Evolutionary conservation across 2,888 invertebrate species (phyloP).

Genomic region (Opisthograptis luteolata): DNA sequence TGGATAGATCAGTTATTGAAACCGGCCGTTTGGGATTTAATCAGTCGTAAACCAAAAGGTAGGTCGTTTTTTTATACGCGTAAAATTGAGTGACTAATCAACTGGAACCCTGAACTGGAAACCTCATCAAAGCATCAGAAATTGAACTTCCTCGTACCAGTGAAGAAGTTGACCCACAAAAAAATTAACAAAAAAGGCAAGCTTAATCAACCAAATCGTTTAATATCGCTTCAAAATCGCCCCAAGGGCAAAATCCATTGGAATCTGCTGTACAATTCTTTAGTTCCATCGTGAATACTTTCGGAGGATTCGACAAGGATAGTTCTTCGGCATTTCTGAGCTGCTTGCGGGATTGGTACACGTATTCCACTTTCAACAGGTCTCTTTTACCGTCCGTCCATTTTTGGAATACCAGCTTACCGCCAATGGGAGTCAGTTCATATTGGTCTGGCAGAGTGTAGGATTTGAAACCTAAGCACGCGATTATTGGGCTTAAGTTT

Average conservation of each 20-base stretch:
- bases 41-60: no score
- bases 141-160: no score
- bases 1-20: no score
- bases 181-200: background rate
- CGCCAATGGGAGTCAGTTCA: conserved; percentile 67
- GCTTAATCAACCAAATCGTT: conserved; percentile 4
- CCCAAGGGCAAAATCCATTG: conserved; percentile 61
- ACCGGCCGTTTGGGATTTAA: no score
- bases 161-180: no score
- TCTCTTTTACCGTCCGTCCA: conserved; percentile 52
- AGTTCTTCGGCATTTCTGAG: conserved; percentile 50
- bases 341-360: conserved; percentile 59
- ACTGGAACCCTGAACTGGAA: no score
- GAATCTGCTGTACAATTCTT: conserved; percentile 46
- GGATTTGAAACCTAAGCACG: conserved; percentile 52
- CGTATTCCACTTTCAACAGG: conserved; percentile 61
- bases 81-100: no score
- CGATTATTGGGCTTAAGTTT: conserved; percentile 56
- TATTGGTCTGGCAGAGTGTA: conserved; percentile 54
- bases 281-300: conserved; percentile 49
- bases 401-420: conserved; percentile 70
- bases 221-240: conserved; percentile 41
- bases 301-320: conserved; percentile 51
- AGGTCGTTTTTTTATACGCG: no score
- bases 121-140: no score